phyloP scores from a whole-genome alignment of 2,888 invertebrate species.

The Acanthosepion pharaonis region DNA sequence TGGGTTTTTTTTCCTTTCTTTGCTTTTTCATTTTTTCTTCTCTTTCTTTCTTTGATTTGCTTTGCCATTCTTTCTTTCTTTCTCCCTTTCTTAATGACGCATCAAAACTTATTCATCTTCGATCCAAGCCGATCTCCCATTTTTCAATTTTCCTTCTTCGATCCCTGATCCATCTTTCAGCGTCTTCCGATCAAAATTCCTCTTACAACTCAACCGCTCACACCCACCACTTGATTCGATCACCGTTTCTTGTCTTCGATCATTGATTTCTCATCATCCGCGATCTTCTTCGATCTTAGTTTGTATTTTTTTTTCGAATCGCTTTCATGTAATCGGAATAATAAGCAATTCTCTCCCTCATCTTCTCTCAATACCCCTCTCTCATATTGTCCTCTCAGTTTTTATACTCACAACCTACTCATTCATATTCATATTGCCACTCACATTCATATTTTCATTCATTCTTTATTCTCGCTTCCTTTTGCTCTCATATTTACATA shows the following conservation, averaged over 20 bases:
- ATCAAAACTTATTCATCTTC: neutral
- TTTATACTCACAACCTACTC: no score
- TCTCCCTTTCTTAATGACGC: neutral
- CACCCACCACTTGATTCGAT: neutral
- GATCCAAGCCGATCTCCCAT: neutral
- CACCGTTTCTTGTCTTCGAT: neutral
- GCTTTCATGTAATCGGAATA: neutral
- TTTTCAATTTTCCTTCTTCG: neutral
- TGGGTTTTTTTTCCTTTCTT: no score
- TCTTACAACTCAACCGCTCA: neutral
- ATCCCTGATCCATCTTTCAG: neutral
- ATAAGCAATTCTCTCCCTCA: neutral
- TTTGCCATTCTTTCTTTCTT: neutral
- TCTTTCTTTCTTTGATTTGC: no score
- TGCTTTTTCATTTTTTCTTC: no score
- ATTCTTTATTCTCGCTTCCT: no score
- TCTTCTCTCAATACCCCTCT: no score
- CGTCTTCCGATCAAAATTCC: neutral
- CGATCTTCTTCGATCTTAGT: neutral
- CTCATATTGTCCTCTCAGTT: no score
- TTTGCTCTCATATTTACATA: no score
- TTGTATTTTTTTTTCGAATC: neutral
- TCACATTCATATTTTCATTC: no score
- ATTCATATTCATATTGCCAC: no score
- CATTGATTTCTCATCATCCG: neutral